Evolutionary conservation across 2,797 vertebrate species (phyloP), one percentile per base, ranked within the genome.

Genomic region (Carapus acus): DNA sequence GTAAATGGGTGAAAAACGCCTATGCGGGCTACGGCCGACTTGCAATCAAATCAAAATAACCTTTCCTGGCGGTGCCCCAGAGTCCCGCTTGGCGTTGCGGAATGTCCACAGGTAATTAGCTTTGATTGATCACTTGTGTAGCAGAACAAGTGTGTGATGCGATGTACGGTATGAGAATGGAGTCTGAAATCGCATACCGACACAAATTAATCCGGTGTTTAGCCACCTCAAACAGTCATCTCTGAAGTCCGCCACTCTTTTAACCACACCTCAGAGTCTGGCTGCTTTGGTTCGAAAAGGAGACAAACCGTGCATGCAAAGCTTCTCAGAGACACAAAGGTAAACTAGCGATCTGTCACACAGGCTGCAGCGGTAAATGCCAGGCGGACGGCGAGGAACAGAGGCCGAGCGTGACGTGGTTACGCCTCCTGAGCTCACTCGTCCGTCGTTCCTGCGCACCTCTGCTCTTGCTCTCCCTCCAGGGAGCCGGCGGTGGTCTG

Each of bases 391-490:
- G n/a, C n/a, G n/a, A n/a, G n/a, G n/a, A n/a, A n/a, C n/a, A n/a
- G n/a, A n/a, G n/a, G n/a, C n/a, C n/a, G n/a, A n/a, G n/a, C n/a
- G n/a, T 27, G 24, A 27, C 24, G 9, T 9, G 9, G 24, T 5
- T 5, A 5, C 11, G 14, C 14, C 31, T 12, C 3, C 31, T 13
- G n/a, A 24, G 87, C 93, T 94, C 71, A 97, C 95, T 83, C 73
- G 54, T 92, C 88, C 2, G 80, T 73, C 3, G 80, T 0, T 1
- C 73, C 85, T 1, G 68, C 79, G 54, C 84, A 83, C 15, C 16
- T 60, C 42, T 65, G 75, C 14, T 90, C 89, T 53, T 86, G 84
- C 48, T 91, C 91, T 47, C 83, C 90, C 44, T 92, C 91, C 49
- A 78, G 58, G 0, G 87, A 86, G 2, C 75, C 84, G 7, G 64